Evolutionary conservation across 2,888 invertebrate genomes (phyloP).

Genomic region (Catocala nupta): DNA sequence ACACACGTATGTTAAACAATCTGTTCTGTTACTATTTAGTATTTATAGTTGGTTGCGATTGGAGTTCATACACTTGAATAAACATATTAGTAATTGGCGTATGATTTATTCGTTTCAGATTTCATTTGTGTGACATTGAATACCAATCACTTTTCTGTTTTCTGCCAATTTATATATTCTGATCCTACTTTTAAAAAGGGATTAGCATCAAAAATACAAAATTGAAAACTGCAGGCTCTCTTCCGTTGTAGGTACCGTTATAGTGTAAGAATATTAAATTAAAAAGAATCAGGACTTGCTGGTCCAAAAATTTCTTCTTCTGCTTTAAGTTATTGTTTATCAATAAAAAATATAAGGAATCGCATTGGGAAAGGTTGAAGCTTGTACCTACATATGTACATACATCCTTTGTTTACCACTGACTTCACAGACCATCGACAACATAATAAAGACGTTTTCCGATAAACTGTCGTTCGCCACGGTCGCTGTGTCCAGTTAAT

Average conservation of each 20-base stretch:
- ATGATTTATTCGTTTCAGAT: background rate
- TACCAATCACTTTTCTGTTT: background rate
- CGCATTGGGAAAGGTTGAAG: too few species aligned
- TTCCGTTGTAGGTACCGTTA: too few species aligned
- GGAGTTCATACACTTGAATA: background rate
- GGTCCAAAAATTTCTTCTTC: too few species aligned
- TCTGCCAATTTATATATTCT: too few species aligned
- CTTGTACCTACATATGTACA: background rate
- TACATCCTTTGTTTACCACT: slow-evolving; percentile 21
- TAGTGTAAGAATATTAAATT: too few species aligned
- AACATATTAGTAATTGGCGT: slow-evolving; percentile 3
- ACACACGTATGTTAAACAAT: background rate
- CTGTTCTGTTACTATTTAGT: background rate
- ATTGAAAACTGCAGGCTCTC: too few species aligned
- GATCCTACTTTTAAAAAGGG: too few species aligned
- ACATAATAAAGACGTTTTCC: slow-evolving; percentile 64
- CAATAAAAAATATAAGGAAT: too few species aligned
- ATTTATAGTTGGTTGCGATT: background rate
- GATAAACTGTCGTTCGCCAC: slow-evolving; percentile 57
- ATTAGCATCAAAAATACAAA: too few species aligned
- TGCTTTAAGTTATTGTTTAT: too few species aligned
- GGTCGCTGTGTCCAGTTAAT: slow-evolving; percentile 57
- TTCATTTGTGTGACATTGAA: background rate
- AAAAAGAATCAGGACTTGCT: too few species aligned
- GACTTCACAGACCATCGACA: slow-evolving; percentile 17